These are phyloP conservation scores for Hippocampus abdominalis DNA, from an alignment of 2,113 vertebrate genomes.

Conservation along the genomic window DNA sequence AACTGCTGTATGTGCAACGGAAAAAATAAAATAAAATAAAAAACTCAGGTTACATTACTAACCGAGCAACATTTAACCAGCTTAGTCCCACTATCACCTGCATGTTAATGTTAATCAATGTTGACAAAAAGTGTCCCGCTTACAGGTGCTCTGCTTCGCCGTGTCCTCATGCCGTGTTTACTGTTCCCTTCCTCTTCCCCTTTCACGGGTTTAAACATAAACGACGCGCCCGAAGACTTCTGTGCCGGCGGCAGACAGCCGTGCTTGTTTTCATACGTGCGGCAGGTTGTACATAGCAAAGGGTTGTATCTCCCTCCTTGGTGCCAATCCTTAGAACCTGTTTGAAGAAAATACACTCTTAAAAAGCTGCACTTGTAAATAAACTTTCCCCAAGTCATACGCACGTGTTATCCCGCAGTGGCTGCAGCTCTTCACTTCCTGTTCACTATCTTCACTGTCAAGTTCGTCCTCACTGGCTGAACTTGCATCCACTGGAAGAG, in stretches of 20 bases:
- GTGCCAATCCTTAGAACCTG: slow-evolving; percentile 97
- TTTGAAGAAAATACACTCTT: neutral
- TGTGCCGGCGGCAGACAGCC: slow-evolving; percentile 87
- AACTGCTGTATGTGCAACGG: slow-evolving; percentile 68
- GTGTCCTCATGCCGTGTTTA: slow-evolving; percentile 98
- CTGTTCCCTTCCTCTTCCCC: slow-evolving; percentile 92
- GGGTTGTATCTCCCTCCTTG: slow-evolving; percentile 87
- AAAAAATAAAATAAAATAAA: no score
- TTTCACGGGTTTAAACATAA: slow-evolving; percentile 98
- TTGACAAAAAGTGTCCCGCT: slow-evolving; percentile 31
- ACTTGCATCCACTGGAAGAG: slow-evolving; percentile 86
- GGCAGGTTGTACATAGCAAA: slow-evolving; percentile 86
- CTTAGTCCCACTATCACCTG: no score
- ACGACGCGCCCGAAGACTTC: slow-evolving; percentile 86
- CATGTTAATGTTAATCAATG: neutral
- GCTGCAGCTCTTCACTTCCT: slow-evolving; percentile 92
- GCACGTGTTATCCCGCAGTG: slow-evolving; percentile 95
- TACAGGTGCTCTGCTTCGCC: slow-evolving; percentile 92
- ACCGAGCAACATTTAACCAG: no score
- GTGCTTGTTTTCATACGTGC: slow-evolving; percentile 93
- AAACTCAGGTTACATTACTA: no score
- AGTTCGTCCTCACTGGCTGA: slow-evolving; percentile 97
- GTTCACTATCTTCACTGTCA: slow-evolving; percentile 97
- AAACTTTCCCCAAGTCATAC: slow-evolving; percentile 33
- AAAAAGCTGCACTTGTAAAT: neutral